phyloP scores from a whole-genome alignment of 2,113 vertebrate species.

The Ageneiosus marmoratus region DNA sequence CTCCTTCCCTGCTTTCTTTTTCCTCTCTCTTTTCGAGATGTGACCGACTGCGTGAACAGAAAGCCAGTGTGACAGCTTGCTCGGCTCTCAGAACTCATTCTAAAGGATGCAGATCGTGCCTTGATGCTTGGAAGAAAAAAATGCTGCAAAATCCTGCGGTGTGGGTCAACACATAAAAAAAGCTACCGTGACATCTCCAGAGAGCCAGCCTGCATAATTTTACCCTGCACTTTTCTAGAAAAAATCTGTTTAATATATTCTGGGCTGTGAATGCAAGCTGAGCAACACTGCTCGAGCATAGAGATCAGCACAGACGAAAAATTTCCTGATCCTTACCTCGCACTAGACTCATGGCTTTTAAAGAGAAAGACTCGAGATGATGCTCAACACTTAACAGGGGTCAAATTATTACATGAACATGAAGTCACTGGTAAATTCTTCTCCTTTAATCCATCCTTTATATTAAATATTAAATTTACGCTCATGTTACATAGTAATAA shows the following conservation, averaged over 20 bases:
- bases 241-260: constrained; percentile 29
- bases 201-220: constrained; percentile 1
- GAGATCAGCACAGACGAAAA: background rate
- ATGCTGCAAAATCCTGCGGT: background rate
- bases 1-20: background rate
- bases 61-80: constrained; percentile 2
- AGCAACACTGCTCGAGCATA: constrained; percentile 4
- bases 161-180: background rate
- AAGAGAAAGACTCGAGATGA: background rate
- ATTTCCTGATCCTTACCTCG: constrained; percentile 12
- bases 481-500: background rate
- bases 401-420: background rate
- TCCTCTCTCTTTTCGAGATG: background rate
- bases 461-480: background rate
- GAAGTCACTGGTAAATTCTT: background rate
- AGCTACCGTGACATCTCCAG: background rate
- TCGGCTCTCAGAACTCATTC: constrained; percentile 12
- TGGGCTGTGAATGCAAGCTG: background rate
- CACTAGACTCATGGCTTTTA: background rate
- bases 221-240: background rate
- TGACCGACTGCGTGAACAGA: constrained; percentile 1
- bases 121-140: background rate
- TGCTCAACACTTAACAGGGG: background rate
- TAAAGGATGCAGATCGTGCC: background rate
- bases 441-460: background rate